Evolutionary conservation across 2,888 invertebrate species (phyloP), one percentile per base, ranked within the genome.

Genomic region (Cosmia pyralina): DNA sequence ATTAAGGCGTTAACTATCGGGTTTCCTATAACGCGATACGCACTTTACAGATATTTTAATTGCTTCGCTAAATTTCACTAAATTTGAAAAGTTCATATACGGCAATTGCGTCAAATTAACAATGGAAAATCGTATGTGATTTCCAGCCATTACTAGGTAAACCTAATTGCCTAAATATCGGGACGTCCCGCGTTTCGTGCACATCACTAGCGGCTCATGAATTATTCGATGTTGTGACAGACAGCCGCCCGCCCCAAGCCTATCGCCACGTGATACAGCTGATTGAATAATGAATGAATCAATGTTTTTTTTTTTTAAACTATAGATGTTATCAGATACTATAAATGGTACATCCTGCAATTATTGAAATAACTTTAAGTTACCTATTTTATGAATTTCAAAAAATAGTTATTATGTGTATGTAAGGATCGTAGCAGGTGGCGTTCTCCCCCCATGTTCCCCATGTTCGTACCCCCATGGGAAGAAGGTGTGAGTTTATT

Each of bases 201-300:
- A 71, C 81, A 83, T 73, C 85, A 83, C 85, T 83, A 83, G 75
- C n/a, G 11, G 28, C 73, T 93, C 92, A 95, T 95, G 94, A 95
- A 94, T 95, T 91, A 95, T 95, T 94, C 94, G 83, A 83, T 88
- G 87, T 94, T 94, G 92, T 92, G 93, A 93, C 87, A 82, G 53
- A 69, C 66, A 60, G 78, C 83, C 81, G 84, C 77, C 85, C 84
- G 82, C 84, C 83, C 73, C 76, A 60, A 66, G 72, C 67, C 75
- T 75, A 86, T 76, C 71, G 72, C 59, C 69, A 74, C 85, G 79
- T 84, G 80, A 84, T 79, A 80, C 77, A 79, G 66, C 75, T 62
- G 75, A 85, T 81, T 85, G 83, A 86, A 84, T 83, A 79, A 83
- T 76, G 67, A 77, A 82, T 73, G 57, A 84, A 79, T 70, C 64